Conservation (phyloP, 2,797 vertebrate genomes). For the Gallinago nigripennis region DNA sequence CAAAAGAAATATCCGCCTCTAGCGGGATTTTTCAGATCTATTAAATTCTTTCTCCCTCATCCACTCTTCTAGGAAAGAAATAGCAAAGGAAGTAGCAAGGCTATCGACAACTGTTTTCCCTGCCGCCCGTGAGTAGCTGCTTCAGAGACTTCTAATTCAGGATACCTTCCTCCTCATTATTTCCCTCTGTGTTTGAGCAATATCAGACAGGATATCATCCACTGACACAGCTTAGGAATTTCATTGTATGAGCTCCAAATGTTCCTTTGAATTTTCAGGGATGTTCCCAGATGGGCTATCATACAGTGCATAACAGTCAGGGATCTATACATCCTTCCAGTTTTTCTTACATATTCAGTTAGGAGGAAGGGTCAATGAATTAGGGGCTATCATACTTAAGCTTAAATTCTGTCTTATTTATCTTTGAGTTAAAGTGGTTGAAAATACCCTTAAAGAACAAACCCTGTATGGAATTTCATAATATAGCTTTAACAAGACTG, state of each 20-base stretch:
- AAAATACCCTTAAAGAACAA: neutral
- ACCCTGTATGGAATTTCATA: neutral
- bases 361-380: neutral
- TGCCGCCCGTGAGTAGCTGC: neutral
- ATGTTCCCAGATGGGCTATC: neutral
- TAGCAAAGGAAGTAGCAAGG: neutral
- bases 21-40: neutral
- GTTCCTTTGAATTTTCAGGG: neutral
- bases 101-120: neutral
- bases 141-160: neutral
- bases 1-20: neutral
- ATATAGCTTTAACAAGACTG: neutral
- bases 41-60: neutral
- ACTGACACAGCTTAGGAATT: neutral
- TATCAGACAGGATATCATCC: neutral
- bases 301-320: neutral
- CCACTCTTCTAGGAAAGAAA: neutral
- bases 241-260: neutral
- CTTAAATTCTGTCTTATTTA: neutral
- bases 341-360: neutral
- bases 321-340: neutral
- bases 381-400: neutral
- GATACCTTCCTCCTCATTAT: neutral
- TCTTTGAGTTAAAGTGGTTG: neutral
- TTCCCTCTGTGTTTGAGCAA: neutral